Evolutionary conservation across 2,113 vertebrate species (phyloP).

Genomic region (Salvelinus sp.): DNA sequence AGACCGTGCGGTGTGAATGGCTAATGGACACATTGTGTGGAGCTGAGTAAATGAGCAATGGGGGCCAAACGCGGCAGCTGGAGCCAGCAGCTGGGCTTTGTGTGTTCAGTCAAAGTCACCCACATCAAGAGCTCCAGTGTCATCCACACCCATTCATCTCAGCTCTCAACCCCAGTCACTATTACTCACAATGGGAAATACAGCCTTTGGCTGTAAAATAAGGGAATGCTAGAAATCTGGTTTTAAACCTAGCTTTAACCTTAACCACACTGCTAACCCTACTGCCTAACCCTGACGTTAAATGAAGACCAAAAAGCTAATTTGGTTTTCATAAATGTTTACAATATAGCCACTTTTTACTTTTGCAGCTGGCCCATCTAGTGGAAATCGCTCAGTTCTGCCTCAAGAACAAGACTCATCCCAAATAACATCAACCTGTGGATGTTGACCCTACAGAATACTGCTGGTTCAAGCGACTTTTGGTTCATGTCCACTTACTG

Average conservation of each 20-base stretch:
- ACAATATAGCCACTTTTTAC: too few relatives aligned
- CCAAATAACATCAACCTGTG: too few relatives aligned
- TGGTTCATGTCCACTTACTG: not conserved
- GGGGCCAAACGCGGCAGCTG: conserved; percentile 33
- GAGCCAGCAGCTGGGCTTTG: conserved; percentile 43
- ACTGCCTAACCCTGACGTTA: too few relatives aligned
- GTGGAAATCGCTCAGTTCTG: too few relatives aligned
- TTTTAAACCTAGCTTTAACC: too few relatives aligned
- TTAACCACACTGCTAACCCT: too few relatives aligned
- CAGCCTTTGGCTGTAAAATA: not conserved
- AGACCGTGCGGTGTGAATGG: not conserved
- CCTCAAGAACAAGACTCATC: too few relatives aligned
- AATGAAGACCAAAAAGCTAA: too few relatives aligned
- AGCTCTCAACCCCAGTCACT: not conserved
- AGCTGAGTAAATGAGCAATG: conserved; percentile 37
- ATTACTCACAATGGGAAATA: not conserved
- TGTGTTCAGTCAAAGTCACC: conserved; percentile 16
- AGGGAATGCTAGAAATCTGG: not conserved
- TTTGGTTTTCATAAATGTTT: too few relatives aligned
- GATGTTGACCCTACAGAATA: too few relatives aligned
- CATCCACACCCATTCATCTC: not conserved
- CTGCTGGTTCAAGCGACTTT: too few relatives aligned
- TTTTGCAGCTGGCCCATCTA: too few relatives aligned
- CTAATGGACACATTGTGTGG: conserved; percentile 6
- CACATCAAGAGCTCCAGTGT: conserved; percentile 34